Base-by-base conservation (phyloP, 2,797 vertebrate species). In the Mus caroli region DNA sequence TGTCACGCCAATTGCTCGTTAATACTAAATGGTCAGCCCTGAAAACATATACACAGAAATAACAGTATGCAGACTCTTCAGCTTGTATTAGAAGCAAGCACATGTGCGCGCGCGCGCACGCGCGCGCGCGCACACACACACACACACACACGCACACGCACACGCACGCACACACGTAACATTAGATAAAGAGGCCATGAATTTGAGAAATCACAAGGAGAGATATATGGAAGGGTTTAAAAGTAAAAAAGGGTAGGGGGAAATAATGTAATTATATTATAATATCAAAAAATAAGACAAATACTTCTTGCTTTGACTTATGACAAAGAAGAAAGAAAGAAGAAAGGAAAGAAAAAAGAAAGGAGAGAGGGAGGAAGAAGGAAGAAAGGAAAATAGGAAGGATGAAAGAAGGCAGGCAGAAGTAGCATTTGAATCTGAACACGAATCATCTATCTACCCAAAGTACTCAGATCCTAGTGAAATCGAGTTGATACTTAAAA, bases 361-460 rank as follows among this genome's bases (percentile, higher is more conserved):
- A 34, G 50, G 76, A 15, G 8, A 50, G 43, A 17, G n/a, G n/a
- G n/a, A n/a, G n/a, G n/a, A 13, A 28, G 75, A 31, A 0, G 12
- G 8, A 8, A 10, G 52, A 8, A 19, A 34, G 50, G 76, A 15
- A 17, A 6, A 6, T n/a, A 13, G 1, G 20, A 28, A 7, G 13
- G 3, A 50, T 19, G 28, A 20, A 52, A 17, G 8, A 1, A 83
- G n/a, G 37, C n/a, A 85, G 96, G 94, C 90, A 94, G 89, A 6
- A 94, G 73, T 9, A 84, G 31, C 90, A 93, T 96, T 94, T 94
- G 88, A 97, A 89, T 92, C 52, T 88, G 69, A 95, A 91, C 34
- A 78, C 84, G 58, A 96, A 86, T 91, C 76, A 90, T 96, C 76
- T 90, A 91, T 92, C 95, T 95, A 60, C 85, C 12, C n/a, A 22